Evolutionary conservation across 2,888 invertebrate genomes (phyloP).

Genomic region (Bimastos eiseni): DNA sequence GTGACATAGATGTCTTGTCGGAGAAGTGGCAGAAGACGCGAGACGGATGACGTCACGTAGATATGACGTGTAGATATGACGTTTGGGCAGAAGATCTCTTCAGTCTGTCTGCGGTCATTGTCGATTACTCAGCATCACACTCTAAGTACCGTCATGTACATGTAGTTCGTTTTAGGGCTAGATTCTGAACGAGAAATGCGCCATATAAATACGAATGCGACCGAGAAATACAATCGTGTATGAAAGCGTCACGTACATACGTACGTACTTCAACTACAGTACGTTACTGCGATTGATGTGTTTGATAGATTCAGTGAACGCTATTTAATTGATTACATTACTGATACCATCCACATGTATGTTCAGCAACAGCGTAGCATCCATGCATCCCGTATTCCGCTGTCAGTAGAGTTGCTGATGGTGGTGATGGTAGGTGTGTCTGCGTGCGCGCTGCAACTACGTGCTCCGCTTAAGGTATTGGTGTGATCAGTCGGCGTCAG

Average conservation of each 20-base stretch:
- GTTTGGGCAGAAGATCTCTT: neutral
- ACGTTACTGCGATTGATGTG: too few species aligned
- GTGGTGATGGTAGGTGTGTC: too few species aligned
- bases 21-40: too few species aligned
- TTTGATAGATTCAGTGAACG: neutral
- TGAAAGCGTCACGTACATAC: neutral
- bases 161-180: neutral
- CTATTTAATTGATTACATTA: neutral
- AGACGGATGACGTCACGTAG: too few species aligned
- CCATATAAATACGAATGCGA: neutral
- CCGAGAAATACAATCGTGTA: neutral
- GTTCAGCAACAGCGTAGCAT: neutral
- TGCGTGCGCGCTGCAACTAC: neutral
- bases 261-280: neutral
- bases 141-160: neutral
- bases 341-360: neutral
- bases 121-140: neutral
- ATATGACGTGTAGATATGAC: too few species aligned
- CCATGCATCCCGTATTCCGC: neutral
- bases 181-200: neutral
- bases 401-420: neutral
- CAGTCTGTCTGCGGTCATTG: neutral
- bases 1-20: too few species aligned
- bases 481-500: neutral
- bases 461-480: neutral